Base-by-base conservation (phyloP, 1,140 invertebrate species). In the Drosophila orena region DNA sequence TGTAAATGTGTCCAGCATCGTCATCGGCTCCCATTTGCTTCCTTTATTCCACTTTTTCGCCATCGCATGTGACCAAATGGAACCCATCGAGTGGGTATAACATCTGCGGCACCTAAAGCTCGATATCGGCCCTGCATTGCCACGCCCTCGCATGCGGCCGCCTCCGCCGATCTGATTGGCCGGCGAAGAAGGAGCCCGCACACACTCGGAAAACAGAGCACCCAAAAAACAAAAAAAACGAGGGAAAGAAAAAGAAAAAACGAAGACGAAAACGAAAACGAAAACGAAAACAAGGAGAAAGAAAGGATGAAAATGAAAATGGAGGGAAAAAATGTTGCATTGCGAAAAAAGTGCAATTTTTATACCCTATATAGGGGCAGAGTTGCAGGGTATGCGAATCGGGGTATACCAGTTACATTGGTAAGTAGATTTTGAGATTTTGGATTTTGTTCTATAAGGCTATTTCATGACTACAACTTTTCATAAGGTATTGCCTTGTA, bases 131-230 rank as follows among this genome's bases (percentile, higher is more conserved):
- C 27, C 72, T 30, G 59, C 66, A 73, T 62, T 79, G 83, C 79
- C 79, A 86, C 83, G 83, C 83, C 83, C 77, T 20, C 58, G 58
- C 70, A 56, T 42, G 70, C 58, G 44, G 71, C 54, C 53, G 72
- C 72, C 71, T 75, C 30, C 60, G 17, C 71, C 79, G 61, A 68
- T 86, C 66, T 75, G 78, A 86, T 86, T 86, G 83, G 72, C 72
- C 72, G 53, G 61, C 40, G 27, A 8, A 30, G n/a, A 42, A 30
- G 70, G 49, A 37, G 56, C 61, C 40, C 56, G 42, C 62, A 64
- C 49, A 55, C 42, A 61, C 24, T n/a, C 14, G 3, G 10, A 22
- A 46, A 44, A 44, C 20, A n/a, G 54, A 64, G 57, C 70, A 57
- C 35, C 34, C 11, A 43, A 64, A 53, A 64, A 24, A 20, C n/a